Conservation (phyloP, 2,113 vertebrate genomes). For the Nerophis ophidion region DNA sequence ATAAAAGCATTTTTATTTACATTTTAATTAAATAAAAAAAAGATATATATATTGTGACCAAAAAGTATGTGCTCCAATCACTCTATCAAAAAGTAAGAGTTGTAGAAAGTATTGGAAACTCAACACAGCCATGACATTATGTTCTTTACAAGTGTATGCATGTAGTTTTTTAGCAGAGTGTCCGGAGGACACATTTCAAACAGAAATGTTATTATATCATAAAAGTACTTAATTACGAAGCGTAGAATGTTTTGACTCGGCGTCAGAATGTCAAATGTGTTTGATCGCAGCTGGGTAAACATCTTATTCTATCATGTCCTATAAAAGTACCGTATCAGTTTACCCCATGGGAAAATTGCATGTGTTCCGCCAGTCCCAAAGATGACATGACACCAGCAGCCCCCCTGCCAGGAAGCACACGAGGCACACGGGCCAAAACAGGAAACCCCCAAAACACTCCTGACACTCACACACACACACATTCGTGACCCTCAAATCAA, state of each 20-base stretch:
- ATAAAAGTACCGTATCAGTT: background rate
- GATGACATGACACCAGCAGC: conserved; percentile 67
- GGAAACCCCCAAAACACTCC: conserved; percentile 67
- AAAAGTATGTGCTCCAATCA: no score
- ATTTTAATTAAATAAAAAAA: no score
- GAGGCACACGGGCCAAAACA: conserved; percentile 80
- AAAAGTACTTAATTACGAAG: background rate
- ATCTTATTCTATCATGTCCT: background rate
- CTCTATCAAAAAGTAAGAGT: no score
- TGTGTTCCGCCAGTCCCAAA: conserved; percentile 7
- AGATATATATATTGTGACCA: no score
- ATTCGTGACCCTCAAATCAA: conserved; percentile 52
- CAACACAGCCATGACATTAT: no score
- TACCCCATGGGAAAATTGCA: conserved; percentile 7
- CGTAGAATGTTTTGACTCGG: conserved; percentile 1
- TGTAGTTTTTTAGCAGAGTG: background rate
- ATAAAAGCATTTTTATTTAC: no score
- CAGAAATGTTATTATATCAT: background rate
- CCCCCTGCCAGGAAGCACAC: conserved; percentile 72
- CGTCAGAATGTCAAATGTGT: conserved; percentile 6
- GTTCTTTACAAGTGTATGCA: no score
- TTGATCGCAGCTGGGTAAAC: conserved; percentile 3
- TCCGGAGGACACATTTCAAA: background rate
- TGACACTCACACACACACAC: conserved; percentile 4
- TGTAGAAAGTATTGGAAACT: no score